A percentile compares a stretch with the other conserved stretches of the same genome.
These are phyloP conservation scores for Sporophila hypoxantha DNA, from an alignment of 2,113 vertebrate genomes.

Conservation along the genomic window DNA sequence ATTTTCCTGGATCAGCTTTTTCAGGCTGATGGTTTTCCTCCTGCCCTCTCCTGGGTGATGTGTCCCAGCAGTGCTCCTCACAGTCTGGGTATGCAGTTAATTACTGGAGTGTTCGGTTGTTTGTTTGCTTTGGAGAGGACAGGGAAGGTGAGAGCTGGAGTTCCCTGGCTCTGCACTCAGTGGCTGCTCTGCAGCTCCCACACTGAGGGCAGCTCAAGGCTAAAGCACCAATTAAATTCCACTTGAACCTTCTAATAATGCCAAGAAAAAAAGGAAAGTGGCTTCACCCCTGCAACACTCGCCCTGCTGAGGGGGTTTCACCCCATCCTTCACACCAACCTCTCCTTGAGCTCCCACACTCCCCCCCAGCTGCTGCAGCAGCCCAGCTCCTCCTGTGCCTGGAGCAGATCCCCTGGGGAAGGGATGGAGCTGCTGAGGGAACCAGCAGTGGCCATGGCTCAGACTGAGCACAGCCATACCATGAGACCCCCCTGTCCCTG, in stretches of 20 bases:
- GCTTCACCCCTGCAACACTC: background rate
- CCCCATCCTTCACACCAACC: fast-evolving
- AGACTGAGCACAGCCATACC: background rate
- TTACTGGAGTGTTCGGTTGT: background rate
- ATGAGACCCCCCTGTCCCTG: background rate
- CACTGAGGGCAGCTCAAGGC: background rate
- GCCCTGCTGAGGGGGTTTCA: background rate
- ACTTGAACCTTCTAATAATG: conserved; percentile 24
- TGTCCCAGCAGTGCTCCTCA: background rate
- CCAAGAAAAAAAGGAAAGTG: background rate
- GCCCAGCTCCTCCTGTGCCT: background rate
- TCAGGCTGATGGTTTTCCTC: background rate
- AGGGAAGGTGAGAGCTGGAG: background rate
- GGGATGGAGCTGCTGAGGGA: background rate
- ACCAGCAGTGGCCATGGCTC: background rate
- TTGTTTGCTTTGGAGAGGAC: background rate
- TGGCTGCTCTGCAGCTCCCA: background rate
- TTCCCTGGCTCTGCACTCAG: background rate
- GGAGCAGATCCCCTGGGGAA: background rate
- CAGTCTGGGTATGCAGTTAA: background rate
- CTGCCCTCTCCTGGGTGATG: background rate
- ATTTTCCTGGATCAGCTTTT: background rate
- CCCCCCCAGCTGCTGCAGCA: background rate
- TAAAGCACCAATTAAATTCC: conserved; percentile 30
- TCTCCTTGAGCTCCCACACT: background rate